These are phyloP conservation scores for Hippocampus guttulatus DNA, from an alignment of 2,113 vertebrate genomes.

Conservation along the genomic window DNA sequence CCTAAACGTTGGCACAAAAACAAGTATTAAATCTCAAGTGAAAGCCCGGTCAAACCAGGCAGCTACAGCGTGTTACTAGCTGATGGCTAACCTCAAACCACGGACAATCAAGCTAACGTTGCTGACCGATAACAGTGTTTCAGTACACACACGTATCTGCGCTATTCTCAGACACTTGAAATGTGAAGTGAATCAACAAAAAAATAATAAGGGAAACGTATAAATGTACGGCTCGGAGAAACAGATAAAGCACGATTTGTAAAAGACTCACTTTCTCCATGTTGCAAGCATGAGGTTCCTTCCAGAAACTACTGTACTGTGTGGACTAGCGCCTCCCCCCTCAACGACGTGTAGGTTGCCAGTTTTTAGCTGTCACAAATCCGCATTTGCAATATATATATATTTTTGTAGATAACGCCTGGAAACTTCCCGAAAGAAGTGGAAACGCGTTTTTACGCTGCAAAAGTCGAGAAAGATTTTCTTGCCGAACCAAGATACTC, in stretches of 20 bases:
- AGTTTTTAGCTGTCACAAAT: not conserved
- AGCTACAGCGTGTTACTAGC: slow-evolving; percentile 22
- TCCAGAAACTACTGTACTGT: slow-evolving; percentile 77
- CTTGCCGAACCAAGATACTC: too few species aligned
- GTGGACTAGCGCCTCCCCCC: slow-evolving; percentile 59
- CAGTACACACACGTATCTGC: not conserved
- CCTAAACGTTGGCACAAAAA: too few species aligned
- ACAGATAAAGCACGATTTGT: not conserved
- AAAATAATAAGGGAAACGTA: not conserved
- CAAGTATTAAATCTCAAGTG: accelerated
- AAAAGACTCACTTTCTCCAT: slow-evolving; percentile 77
- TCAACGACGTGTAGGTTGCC: not conserved
- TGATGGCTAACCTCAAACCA: slow-evolving; percentile 29
- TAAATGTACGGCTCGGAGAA: not conserved
- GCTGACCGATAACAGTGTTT: slow-evolving; percentile 5
- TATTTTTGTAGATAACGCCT: not conserved
- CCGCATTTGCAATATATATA: not conserved
- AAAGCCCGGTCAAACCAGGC: not conserved
- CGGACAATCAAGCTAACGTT: slow-evolving; percentile 33
- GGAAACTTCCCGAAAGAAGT: not conserved
- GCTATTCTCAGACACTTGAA: not conserved
- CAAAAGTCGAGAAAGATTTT: not conserved
- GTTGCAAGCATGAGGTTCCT: slow-evolving; percentile 75
- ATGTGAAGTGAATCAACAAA: accelerated
- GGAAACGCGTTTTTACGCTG: not conserved